Base-by-base conservation (phyloP, 2,888 invertebrate genomes). In the Rutpela maculata region DNA sequence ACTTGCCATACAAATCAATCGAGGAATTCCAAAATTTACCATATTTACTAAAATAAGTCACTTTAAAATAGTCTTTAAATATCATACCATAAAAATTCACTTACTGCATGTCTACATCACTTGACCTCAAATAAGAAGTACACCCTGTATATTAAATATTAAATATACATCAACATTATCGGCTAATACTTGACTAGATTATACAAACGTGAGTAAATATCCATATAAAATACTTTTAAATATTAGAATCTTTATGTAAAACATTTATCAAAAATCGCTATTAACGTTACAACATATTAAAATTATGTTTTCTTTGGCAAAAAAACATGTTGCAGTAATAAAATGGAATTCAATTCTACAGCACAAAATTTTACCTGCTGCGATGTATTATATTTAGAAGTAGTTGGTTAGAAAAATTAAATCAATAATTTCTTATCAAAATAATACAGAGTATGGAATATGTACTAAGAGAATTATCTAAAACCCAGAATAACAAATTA, bases 141-240 rank as follows among this genome's bases (percentile, higher is more conserved):
- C 75, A 77, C 73, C 75, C 75, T 77, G 79, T 75, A 78, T 71
- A 62, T 43, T 55, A 31, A 77, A 76, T 73, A 67, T 63, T 56
- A 74, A 70, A 77, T 66, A 60, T 74, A 77, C 77, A 74, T 69
- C 78, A 73, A 76, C 70, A 75, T 75, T 76, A 76, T 77, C 66
- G 26, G 60, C 78, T 80, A 72, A 72, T 57, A 78, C 75, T 60
- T 83, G 83, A 83, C 83, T 83, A 83, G 83, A 83, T 50, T 79
- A 81, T 81, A 83, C 79, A 80, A 80, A 80, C 76, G 73, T 78
- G 78, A 82, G 83, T 83, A 83, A 83, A 83, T 82, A 83, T 83
- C 63, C 79, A 81, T 83, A 83, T 79, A 83, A 83, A 83, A 83
- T 83, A 83, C 78, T 78, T 82, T 78, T 78, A 60, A 67, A 76